Base-by-base conservation (phyloP, 2,888 invertebrate species). In the Rosalia funebris region DNA sequence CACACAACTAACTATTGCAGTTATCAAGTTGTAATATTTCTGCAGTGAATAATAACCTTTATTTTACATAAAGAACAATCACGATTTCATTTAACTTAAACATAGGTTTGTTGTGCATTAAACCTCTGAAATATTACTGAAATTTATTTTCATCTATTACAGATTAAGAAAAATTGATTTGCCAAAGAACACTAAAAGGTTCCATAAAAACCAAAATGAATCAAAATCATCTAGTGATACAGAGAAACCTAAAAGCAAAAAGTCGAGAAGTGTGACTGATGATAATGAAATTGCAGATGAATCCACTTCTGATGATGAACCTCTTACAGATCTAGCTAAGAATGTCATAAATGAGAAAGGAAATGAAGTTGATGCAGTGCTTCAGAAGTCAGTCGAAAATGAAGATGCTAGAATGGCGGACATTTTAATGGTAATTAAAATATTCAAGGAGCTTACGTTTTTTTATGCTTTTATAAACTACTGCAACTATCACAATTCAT, bases 321-420 rank as follows among this genome's bases (percentile, higher is more conserved):
- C 56, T 31, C 31, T 31, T 20, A 58, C 52, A 20, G 55, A 62
- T 3, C 25, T 25, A 25, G 3, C 25, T 25, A 25, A 25, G 25
- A 19, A 39, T 17, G 37, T 46, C 52, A 80, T 79, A 25, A 58
- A 78, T 0, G 63, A 50, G 9, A 41, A 16, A 31, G 61, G 70
- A 48, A 56, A 63, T 32, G 58, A 65, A n/a, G 61, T 59, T 19
- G 56, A 62, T 5, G 65, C 63, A 36, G 36, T 60, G 5, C 52
- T 11, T 16, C 60, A 66, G n/a, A 50, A 66, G 17, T 57, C 31
- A 31, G 37, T 17, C n/a, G 54, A 10, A 25, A 59, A 58, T 32
- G 31, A 17, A 69, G 69, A 12, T 44, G 37, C 1, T 31, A 32
- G n/a, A 25, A 32, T 45, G 44, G 56, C 45, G 42, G 59, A 45